Evolutionary conservation across 2,113 vertebrate genomes (phyloP).

Genomic region (Corapipo altera): DNA sequence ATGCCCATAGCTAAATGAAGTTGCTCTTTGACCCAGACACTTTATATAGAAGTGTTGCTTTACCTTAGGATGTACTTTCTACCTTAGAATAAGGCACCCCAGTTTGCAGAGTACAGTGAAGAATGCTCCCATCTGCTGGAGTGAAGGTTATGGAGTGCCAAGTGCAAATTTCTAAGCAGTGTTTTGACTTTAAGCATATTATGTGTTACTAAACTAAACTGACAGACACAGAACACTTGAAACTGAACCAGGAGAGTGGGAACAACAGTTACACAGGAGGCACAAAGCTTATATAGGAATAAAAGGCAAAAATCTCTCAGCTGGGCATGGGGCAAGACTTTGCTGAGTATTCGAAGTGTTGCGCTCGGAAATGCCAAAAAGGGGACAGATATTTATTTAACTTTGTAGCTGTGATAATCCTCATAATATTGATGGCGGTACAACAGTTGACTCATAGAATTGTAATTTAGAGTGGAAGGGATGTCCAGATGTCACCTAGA

Average conservation of each 20-base stretch:
- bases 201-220: neutral
- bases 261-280: neutral
- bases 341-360: neutral
- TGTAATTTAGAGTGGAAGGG: neutral
- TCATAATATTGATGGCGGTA: neutral
- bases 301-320: neutral
- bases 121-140: neutral
- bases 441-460: neutral
- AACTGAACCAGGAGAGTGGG: neutral
- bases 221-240: neutral
- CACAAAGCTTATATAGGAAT: neutral
- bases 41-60: neutral
- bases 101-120: neutral
- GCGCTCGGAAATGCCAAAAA: neutral
- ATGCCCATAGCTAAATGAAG: neutral
- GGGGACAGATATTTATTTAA: neutral
- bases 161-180: neutral
- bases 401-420: neutral
- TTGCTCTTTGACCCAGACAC: neutral
- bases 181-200: neutral
- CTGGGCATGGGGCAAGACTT: neutral
- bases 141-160: neutral
- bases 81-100: neutral
- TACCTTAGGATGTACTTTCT: neutral
- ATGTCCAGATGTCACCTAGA: neutral